Base-by-base conservation (phyloP, 2,888 invertebrate species). In the Apamea anceps region DNA sequence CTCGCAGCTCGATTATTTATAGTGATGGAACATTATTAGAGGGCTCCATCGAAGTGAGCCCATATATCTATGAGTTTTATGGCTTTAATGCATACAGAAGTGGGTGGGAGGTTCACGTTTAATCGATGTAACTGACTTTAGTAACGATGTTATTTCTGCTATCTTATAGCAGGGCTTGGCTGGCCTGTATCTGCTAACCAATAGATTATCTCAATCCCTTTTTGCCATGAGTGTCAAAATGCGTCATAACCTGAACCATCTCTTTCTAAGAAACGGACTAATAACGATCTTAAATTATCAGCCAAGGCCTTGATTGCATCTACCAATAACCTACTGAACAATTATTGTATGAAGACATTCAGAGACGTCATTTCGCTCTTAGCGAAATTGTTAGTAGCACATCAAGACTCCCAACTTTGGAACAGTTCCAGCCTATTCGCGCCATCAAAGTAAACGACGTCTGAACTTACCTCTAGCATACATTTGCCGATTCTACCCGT, bases 1-100 rank as follows among this genome's bases (percentile, higher is more conserved):
- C 82, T 73, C 54, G 73, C 63, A 75, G 72, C 78, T 78, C 76
- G 68, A 84, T 87, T 85, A 85, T 87, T 86, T 87, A 84, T 84
- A 77, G 87, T 79, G 78, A 80, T 65, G 73, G 83, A 77, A 84
- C 75, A 80, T 85, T 85, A 85, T 85, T 86, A 86, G 77, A 74
- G 80, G 71, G 70, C 21, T 75, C 82, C 66, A 42, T 78, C 51
- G 62, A 72, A 85, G 81, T 72, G 63, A 70, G 65, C 85, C 28
- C 80, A 70, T 77, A 84, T 71, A 73, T 81, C 71, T 72, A 63
- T 79, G 84, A 79, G 79, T 37, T 82, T 79, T 84, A 84, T 82
- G 37, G 79, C 84, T 79, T 62, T 66, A 74, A 74, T 84, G 79
- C 73, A 84, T 74, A 84, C 79, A 74, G 12, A 71, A 82, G 73